phyloP scores from a whole-genome alignment of 2,888 invertebrate species.

The Oligia strigilis region DNA sequence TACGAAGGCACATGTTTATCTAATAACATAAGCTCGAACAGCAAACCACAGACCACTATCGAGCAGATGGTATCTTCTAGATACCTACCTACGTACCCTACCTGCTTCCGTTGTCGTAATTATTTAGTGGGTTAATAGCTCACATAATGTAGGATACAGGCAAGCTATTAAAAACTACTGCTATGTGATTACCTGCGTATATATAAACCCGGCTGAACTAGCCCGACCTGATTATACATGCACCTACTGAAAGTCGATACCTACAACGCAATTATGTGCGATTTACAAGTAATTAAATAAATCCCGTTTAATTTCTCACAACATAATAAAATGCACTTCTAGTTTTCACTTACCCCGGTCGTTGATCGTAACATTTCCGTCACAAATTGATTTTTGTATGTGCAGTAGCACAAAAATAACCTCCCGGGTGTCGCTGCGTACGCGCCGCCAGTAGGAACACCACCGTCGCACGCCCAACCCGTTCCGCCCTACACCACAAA shows the following conservation, averaged over 20 bases:
- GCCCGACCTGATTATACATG: constrained; percentile 48
- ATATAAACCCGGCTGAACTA: constrained; percentile 23
- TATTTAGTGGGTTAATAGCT: constrained; percentile 60
- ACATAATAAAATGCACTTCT: constrained; percentile 67
- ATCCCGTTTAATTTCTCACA: constrained; percentile 33
- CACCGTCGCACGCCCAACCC: constrained; percentile 77
- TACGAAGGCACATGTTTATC: not conserved
- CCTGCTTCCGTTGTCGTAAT: constrained; percentile 45
- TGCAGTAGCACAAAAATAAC: constrained; percentile 89
- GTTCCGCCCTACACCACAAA: constrained; percentile 76
- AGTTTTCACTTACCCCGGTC: constrained; percentile 84
- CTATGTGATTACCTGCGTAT: constrained; percentile 45
- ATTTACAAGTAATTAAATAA: constrained; percentile 39
- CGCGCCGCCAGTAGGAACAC: constrained; percentile 78
- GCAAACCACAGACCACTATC: not conserved
- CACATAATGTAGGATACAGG: constrained; percentile 46
- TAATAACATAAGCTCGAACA: not conserved
- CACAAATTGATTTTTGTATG: constrained; percentile 88
- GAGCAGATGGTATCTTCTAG: constrained; percentile 17
- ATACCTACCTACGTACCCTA: constrained; percentile 9
- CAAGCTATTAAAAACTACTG: constrained; percentile 58
- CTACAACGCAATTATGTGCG: constrained; percentile 19
- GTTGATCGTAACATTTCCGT: constrained; percentile 90
- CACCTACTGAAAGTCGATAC: constrained; percentile 39
- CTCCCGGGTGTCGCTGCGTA: constrained; percentile 86